A percentile compares a stretch with the other conserved stretches of the same genome.
Conservation (phyloP, 2,113 vertebrate genomes). For the Capreolus pygargus region DNA sequence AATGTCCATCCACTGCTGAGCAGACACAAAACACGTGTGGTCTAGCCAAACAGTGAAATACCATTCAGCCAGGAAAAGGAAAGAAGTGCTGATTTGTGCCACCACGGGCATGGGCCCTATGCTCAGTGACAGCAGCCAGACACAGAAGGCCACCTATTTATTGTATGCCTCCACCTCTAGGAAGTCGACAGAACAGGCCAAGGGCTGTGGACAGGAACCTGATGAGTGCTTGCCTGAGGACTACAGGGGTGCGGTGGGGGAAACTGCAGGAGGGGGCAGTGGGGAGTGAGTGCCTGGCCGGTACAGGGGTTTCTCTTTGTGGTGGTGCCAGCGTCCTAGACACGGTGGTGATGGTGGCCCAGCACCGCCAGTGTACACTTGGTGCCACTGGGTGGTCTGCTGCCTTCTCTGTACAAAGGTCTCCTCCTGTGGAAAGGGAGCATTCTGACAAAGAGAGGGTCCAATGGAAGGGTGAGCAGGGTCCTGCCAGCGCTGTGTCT, state of each 20-base stretch:
- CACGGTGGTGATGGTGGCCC: not conserved
- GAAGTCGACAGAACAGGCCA: not conserved
- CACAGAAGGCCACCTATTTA: not conserved
- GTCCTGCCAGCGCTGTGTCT: accelerated
- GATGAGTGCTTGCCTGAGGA: not conserved
- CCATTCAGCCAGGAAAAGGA: not conserved
- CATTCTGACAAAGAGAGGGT: not conserved
- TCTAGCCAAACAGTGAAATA: not conserved
- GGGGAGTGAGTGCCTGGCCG: not conserved
- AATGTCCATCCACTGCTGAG: not conserved
- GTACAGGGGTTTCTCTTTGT: not conserved
- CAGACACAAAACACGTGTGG: not conserved
- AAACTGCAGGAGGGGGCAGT: not conserved
- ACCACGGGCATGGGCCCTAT: accelerated
- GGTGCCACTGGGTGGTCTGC: not conserved
- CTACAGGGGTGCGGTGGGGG: not conserved
- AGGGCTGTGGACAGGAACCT: not conserved
- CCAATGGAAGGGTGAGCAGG: not conserved
- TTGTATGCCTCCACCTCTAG: not conserved
- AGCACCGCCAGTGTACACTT: not conserved
- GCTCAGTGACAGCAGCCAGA: not conserved
- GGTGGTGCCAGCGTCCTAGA: not conserved
- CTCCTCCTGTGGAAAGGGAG: not conserved
- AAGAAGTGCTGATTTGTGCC: not conserved
- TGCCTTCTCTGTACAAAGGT: not conserved